Conservation (phyloP, 2,113 vertebrate species). For the Mohoua ochrocephala region DNA sequence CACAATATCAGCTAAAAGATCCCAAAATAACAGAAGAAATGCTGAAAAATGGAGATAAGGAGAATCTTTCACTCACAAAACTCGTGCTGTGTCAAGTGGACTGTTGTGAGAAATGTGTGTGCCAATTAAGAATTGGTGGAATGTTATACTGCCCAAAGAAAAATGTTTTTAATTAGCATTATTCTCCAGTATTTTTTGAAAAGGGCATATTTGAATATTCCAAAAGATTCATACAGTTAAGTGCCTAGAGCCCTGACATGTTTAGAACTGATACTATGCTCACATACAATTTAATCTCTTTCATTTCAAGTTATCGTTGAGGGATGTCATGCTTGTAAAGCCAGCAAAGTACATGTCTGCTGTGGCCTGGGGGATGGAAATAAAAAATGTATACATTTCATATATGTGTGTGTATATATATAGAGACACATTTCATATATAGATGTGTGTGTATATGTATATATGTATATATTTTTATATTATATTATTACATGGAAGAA, state of each 20-base stretch:
- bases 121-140: neutral
- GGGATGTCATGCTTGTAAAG: neutral
- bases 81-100: neutral
- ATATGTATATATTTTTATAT: neutral
- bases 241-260: neutral
- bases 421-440: neutral
- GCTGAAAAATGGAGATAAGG: neutral
- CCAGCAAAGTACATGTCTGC: neutral
- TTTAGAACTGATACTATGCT: constrained; percentile 25
- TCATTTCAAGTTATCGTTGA: constrained; percentile 17
- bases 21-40: neutral
- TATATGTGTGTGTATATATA: too few relatives aligned
- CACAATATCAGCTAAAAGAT: neutral
- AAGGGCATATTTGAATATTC: neutral
- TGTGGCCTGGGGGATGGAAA: neutral
- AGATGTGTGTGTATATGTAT: neutral
- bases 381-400: neutral
- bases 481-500: neutral
- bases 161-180: neutral
- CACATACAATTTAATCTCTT: neutral
- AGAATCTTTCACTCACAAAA: neutral
- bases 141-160: neutral
- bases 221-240: neutral
- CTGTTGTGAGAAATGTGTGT: neutral
- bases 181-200: neutral